Conservation (phyloP, 2,113 vertebrate species). For the Eubucco bourcierii region DNA sequence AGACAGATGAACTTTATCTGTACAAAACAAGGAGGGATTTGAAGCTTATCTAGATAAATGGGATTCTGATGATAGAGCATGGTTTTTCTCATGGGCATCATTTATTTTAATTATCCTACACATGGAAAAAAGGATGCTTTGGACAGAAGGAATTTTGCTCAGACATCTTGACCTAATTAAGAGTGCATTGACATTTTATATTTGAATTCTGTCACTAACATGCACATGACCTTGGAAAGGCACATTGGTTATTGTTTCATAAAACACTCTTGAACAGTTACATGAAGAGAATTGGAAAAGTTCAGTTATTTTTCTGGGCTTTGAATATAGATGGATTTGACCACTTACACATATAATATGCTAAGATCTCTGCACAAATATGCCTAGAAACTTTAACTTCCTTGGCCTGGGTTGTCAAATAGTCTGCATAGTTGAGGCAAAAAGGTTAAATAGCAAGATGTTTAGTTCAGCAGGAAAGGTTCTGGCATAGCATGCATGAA, state of each 20-base stretch:
- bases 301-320: constrained; percentile 21
- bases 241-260: constrained; percentile 44
- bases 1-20: constrained; percentile 36
- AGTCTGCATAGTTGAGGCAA: constrained; percentile 24
- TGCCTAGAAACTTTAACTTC: background rate
- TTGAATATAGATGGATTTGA: background rate
- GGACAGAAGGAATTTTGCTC: constrained; percentile 43
- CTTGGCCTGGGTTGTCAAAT: background rate
- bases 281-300: background rate
- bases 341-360: background rate
- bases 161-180: constrained; percentile 65
- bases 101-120: constrained; percentile 60
- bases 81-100: constrained; percentile 41
- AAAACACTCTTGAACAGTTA: constrained; percentile 15
- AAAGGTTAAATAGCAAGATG: constrained; percentile 11
- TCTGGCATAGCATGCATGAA: background rate
- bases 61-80: constrained; percentile 31
- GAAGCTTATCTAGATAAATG: constrained; percentile 53
- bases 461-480: background rate
- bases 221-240: constrained; percentile 44
- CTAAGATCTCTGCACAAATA: background rate
- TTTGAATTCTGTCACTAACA: constrained; percentile 46
- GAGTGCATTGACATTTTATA: constrained; percentile 55
- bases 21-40: constrained; percentile 14
- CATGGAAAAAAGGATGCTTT: constrained; percentile 6